phyloP scores from a whole-genome alignment of 2,888 invertebrate genomes.

The Schrankia costaestrigalis region DNA sequence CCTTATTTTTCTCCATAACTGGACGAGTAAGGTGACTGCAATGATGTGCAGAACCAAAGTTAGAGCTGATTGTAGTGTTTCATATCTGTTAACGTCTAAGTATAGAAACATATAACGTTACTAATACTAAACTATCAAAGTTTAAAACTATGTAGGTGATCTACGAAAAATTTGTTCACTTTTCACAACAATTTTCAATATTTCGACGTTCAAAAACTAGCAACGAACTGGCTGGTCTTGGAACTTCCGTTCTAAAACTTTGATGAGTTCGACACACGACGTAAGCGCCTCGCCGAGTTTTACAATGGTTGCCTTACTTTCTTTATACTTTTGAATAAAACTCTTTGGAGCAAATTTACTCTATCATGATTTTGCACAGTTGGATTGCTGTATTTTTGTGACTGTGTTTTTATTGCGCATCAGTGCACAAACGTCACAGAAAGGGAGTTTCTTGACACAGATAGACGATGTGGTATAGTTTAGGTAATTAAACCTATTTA shows the following conservation, averaged over 20 bases:
- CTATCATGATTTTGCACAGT: slow-evolving; percentile 38
- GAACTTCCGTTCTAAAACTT: slow-evolving; percentile 47
- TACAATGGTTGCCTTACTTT: slow-evolving; percentile 50
- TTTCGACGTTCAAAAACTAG: slow-evolving; percentile 47
- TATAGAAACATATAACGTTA: too few species aligned
- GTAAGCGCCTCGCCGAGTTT: slow-evolving; percentile 46
- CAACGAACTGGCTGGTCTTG: slow-evolving; percentile 29
- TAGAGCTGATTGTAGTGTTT: too few species aligned
- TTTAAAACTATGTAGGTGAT: slow-evolving; percentile 14
- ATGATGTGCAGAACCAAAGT: too few species aligned
- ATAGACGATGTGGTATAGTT: too few species aligned
- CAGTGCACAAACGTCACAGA: too few species aligned
- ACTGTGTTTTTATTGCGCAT: slow-evolving; percentile 3
- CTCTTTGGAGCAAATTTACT: slow-evolving; percentile 38
- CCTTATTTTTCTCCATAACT: too few species aligned
- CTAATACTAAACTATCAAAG: too few species aligned
- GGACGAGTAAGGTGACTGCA: too few species aligned
- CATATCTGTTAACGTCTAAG: too few species aligned
- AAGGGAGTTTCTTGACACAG: too few species aligned
- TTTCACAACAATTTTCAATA: slow-evolving; percentile 43
- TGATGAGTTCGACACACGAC: slow-evolving; percentile 66
- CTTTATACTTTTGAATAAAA: slow-evolving; percentile 45
- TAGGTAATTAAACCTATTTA: too few species aligned
- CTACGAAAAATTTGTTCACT: slow-evolving; percentile 14
- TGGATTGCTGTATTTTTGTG: slow-evolving; percentile 18